phyloP scores from a whole-genome alignment of 2,888 invertebrate genomes.

The Plagodis dolabraria region DNA sequence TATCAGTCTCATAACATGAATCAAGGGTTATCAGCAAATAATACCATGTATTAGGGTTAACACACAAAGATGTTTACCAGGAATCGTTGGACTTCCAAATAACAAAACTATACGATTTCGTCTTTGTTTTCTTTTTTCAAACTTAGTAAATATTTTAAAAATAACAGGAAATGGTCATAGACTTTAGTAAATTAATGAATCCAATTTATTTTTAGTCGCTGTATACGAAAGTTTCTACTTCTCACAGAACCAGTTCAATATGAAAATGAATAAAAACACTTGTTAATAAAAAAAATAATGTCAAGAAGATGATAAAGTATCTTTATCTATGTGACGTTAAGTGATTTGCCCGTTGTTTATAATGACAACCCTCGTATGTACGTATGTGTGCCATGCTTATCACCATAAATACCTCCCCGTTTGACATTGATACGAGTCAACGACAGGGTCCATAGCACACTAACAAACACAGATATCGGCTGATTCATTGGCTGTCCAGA shows the following conservation, averaged over 20 bases:
- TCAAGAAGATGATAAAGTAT: too few relatives aligned
- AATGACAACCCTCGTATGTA: conserved; percentile 19
- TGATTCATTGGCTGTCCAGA: conserved; percentile 38
- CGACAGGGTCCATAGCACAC: conserved; percentile 41
- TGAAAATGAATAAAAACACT: too few relatives aligned
- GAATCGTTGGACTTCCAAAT: too few relatives aligned
- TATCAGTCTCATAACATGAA: conserved; percentile 32
- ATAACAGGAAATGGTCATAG: too few relatives aligned
- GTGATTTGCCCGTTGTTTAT: neutral
- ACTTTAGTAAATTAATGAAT: too few relatives aligned
- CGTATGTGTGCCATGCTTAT: conserved; percentile 31
- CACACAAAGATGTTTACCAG: neutral
- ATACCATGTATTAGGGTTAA: conserved; percentile 36
- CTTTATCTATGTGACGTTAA: neutral
- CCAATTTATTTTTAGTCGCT: too few relatives aligned
- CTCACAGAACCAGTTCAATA: too few relatives aligned
- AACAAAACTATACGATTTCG: too few relatives aligned
- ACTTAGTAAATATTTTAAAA: too few relatives aligned
- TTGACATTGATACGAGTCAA: conserved; percentile 42
- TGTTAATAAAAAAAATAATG: too few relatives aligned
- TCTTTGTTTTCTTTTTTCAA: too few relatives aligned
- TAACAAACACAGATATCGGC: conserved; percentile 43
- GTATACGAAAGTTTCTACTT: too few relatives aligned
- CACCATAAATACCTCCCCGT: conserved; percentile 43
- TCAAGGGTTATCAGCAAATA: conserved; percentile 36